Conservation (phyloP, 2,888 invertebrate species). For the Chouioia cunea region DNA sequence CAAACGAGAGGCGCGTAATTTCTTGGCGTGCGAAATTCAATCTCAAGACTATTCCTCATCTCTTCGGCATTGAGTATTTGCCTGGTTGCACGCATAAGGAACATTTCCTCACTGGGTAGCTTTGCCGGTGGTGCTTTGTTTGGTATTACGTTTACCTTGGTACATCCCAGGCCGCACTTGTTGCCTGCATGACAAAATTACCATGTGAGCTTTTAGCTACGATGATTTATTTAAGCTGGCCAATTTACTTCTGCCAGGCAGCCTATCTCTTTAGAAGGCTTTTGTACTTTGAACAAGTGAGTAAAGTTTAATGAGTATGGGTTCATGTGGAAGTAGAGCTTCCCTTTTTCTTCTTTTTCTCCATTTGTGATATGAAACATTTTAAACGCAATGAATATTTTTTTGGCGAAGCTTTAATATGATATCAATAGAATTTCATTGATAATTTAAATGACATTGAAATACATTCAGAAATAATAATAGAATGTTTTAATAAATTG, state of each 20-base stretch:
- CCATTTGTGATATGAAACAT: neutral
- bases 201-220: neutral
- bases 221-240: slow-evolving; percentile 4
- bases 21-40: slow-evolving; percentile 58
- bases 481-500: too few species aligned
- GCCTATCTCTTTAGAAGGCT: too few species aligned
- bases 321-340: too few species aligned
- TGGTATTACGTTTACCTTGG: slow-evolving; percentile 54
- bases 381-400: neutral
- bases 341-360: neutral
- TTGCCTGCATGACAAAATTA: slow-evolving; percentile 14
- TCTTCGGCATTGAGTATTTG: slow-evolving; percentile 51
- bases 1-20: slow-evolving; percentile 58
- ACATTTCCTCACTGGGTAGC: slow-evolving; percentile 56
- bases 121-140: slow-evolving; percentile 51
- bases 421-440: neutral
- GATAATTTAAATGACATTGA: neutral
- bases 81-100: slow-evolving; percentile 52
- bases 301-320: too few species aligned
- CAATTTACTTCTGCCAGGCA: neutral
- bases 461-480: too few species aligned
- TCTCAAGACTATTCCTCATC: slow-evolving; percentile 54
- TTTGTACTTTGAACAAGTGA: too few species aligned
- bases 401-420: neutral
- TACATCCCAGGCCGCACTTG: slow-evolving; percentile 50